Conservation (phyloP, 2,888 invertebrate genomes). For the Thyatira batis region DNA sequence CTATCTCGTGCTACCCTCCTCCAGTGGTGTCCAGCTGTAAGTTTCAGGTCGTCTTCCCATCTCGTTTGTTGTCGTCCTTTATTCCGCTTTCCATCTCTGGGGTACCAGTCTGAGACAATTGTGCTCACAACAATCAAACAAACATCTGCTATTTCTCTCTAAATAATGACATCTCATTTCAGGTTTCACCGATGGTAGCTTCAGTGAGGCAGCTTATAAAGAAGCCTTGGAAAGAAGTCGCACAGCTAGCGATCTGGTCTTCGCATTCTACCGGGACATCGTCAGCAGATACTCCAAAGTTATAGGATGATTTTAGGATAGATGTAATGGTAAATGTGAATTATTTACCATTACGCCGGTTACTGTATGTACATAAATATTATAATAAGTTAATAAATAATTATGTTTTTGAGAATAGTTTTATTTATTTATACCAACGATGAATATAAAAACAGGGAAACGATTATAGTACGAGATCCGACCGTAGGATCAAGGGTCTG, state of each 20-base stretch:
- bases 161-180: slow-evolving; percentile 49
- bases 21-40: too few relatives aligned
- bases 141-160: too few relatives aligned
- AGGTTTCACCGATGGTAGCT: slow-evolving; percentile 87
- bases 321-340: neutral
- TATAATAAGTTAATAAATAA: neutral
- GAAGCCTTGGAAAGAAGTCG: slow-evolving; percentile 85
- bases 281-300: slow-evolving; percentile 81
- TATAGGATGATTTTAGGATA: slow-evolving; percentile 39
- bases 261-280: slow-evolving; percentile 87
- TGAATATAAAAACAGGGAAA: neutral
- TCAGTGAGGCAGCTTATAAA: slow-evolving; percentile 85
- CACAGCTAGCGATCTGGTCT: slow-evolving; percentile 85
- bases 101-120: too few relatives aligned
- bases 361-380: too few relatives aligned
- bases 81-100: too few relatives aligned
- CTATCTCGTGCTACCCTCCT: too few relatives aligned
- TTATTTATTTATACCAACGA: neutral
- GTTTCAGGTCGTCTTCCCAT: too few relatives aligned
- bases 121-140: too few relatives aligned
- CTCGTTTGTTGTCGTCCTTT: too few relatives aligned
- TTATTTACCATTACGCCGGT: too few relatives aligned
- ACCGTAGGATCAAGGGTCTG: too few relatives aligned
- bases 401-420: neutral
- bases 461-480: too few relatives aligned